phyloP scores from a whole-genome alignment of 2,888 invertebrate genomes.

The Chrysomela aeneicollis region DNA sequence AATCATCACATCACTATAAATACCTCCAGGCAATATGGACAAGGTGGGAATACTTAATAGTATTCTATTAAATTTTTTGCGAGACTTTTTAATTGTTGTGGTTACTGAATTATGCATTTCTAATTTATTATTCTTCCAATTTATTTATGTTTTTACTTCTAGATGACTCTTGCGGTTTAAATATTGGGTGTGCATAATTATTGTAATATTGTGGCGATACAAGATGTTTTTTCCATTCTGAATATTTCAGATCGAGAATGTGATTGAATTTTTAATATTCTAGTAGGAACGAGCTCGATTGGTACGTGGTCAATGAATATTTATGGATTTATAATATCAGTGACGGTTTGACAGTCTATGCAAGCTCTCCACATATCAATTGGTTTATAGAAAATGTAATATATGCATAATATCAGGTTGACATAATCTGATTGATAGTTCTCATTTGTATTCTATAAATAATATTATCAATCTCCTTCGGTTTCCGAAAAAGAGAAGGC shows the following conservation, averaged over 20 bases:
- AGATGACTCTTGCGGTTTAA: neutral
- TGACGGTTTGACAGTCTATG: neutral
- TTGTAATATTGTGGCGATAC: constrained; percentile 3
- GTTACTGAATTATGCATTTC: constrained; percentile 5
- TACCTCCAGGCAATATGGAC: neutral
- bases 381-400: neutral
- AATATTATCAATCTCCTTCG: too few relatives aligned
- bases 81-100: neutral
- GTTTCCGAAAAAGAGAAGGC: too few relatives aligned
- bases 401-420: neutral
- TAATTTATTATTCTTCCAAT: neutral
- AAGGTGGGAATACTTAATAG: neutral
- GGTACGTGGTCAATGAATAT: neutral
- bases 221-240: neutral
- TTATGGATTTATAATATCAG: neutral
- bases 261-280: constrained; percentile 1
- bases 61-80: neutral
- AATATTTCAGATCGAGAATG: neutral
- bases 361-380: neutral
- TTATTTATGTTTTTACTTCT: neutral
- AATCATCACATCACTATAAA: constrained; percentile 4
- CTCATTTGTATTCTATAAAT: too few relatives aligned
- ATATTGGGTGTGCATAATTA: constrained; percentile 6
- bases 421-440: neutral
- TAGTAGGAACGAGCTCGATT: neutral